phyloP scores from a whole-genome alignment of 2,797 vertebrate species.

The Cygnus olor region DNA sequence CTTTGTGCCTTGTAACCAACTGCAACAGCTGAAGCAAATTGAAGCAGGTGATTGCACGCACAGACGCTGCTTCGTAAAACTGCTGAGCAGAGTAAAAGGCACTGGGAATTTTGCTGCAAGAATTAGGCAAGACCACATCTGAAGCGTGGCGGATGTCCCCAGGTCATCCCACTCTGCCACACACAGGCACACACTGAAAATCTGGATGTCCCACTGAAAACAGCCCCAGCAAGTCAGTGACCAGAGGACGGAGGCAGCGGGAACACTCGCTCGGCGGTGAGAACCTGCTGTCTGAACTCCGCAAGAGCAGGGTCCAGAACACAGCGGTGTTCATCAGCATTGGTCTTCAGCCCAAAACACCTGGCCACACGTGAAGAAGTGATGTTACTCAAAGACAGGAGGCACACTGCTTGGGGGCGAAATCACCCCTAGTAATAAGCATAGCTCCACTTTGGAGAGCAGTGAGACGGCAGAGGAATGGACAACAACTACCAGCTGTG shows the following conservation, averaged over 20 bases:
- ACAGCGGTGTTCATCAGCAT: background rate
- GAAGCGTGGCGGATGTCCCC: background rate
- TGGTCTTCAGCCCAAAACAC: background rate
- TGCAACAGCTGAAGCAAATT: slow-evolving; percentile 33
- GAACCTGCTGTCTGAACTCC: background rate
- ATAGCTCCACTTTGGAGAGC: background rate
- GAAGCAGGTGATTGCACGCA: slow-evolving; percentile 16
- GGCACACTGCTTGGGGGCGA: background rate
- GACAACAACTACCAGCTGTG: background rate
- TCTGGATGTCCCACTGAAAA: background rate
- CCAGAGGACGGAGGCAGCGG: background rate
- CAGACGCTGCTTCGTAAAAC: slow-evolving; percentile 8
- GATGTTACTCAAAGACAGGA: background rate
- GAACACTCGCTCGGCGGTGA: background rate
- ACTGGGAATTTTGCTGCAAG: background rate
- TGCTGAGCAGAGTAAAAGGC: background rate
- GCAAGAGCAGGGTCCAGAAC: background rate
- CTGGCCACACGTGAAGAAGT: background rate
- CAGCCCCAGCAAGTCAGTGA: background rate
- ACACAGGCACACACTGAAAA: background rate
- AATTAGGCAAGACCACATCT: slow-evolving; percentile 15
- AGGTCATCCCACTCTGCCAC: background rate
- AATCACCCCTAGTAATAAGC: background rate
- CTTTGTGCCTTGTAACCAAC: background rate
- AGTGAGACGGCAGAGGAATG: background rate